Conservation (phyloP, 2,888 invertebrate species). For the Morinoia aosen region DNA sequence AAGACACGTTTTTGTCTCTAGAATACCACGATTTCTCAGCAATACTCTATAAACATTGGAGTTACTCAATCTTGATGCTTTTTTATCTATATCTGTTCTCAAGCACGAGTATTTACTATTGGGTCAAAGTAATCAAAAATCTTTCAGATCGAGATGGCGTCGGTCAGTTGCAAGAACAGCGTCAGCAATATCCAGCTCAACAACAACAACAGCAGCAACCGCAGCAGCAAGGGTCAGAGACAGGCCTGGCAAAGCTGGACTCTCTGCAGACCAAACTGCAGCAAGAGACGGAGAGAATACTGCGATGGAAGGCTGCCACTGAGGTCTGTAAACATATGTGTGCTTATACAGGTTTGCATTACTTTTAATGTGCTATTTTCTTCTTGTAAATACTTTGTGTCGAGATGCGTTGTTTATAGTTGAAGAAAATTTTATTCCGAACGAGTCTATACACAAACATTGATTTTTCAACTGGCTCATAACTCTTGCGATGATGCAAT, state of each 20-base stretch:
- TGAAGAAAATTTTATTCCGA: too few relatives aligned
- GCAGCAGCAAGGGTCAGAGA: conserved; percentile 38
- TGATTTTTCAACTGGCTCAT: too few relatives aligned
- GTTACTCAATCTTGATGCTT: not conserved
- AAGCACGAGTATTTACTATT: not conserved
- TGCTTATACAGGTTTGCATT: not conserved
- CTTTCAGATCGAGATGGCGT: not conserved
- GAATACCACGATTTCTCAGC: not conserved
- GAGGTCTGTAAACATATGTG: not conserved
- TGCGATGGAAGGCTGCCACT: conserved; percentile 26
- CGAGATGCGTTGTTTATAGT: not conserved
- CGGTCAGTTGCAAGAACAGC: not conserved
- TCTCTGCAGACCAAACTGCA: conserved; percentile 22
- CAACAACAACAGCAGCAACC: not conserved
- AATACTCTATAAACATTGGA: not conserved
- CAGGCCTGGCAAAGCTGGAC: conserved; percentile 5
- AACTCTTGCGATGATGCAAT: too few relatives aligned
- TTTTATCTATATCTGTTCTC: not conserved
- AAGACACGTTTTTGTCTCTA: not conserved
- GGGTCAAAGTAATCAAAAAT: not conserved
- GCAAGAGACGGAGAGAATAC: conserved; percentile 13
- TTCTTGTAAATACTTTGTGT: not conserved
- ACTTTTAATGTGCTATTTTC: not conserved
- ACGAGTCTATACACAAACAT: too few relatives aligned
- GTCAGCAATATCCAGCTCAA: not conserved